Conservation (phyloP, 2,113 vertebrate species). For the Tetrax tetrax region DNA sequence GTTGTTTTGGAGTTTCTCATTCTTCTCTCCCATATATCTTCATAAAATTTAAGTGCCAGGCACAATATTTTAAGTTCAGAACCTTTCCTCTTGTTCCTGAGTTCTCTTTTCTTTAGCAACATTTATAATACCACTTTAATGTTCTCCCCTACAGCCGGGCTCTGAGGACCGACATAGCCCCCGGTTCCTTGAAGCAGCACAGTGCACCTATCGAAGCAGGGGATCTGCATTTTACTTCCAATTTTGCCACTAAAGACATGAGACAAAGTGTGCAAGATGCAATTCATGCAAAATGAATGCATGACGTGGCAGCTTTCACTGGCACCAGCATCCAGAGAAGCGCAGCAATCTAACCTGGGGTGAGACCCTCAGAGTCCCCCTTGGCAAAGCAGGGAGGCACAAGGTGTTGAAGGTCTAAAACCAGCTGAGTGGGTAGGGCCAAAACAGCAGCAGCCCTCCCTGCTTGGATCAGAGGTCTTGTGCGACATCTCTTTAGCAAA, state of each 20-base stretch:
- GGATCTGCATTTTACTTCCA: accelerated
- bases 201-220: not conserved
- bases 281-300: accelerated
- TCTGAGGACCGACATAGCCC: not conserved
- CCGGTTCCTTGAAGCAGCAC: not conserved
- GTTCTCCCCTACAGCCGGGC: not conserved
- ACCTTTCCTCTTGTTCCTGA: not conserved
- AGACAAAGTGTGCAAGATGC: not conserved
- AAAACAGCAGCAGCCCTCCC: not conserved
- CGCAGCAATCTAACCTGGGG: accelerated
- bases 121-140: not conserved
- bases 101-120: not conserved
- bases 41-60: not conserved
- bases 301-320: not conserved
- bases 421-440: accelerated
- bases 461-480: not conserved
- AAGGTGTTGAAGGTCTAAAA: accelerated
- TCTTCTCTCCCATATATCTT: not conserved
- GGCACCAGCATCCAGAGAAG: not conserved
- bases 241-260: not conserved
- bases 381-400: not conserved
- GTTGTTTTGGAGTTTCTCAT: not conserved
- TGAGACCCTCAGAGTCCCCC: not conserved
- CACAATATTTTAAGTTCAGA: not conserved
- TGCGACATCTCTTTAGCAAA: not conserved